phyloP scores from a whole-genome alignment of 2,888 invertebrate genomes.

The Acheta domesticus region DNA sequence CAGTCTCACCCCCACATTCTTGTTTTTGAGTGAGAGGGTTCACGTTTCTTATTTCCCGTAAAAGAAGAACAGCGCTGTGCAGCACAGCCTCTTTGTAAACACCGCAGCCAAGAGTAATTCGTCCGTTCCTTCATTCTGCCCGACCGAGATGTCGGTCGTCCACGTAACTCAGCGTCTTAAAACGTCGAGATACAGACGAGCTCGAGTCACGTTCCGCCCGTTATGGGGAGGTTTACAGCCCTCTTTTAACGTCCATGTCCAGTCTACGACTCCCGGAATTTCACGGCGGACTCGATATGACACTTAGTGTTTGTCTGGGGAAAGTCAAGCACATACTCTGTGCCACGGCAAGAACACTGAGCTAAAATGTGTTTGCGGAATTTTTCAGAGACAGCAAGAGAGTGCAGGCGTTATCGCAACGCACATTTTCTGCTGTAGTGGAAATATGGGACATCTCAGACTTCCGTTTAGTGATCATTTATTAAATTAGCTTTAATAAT shows the following conservation, averaged over 20 bases:
- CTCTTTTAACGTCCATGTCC: not conserved
- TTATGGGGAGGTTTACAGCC: not conserved
- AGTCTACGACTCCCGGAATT: not conserved
- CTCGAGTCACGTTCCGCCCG: not conserved
- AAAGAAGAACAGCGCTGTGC: not conserved
- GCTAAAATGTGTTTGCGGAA: too few relatives aligned
- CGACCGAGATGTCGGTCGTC: not conserved
- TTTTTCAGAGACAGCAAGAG: too few relatives aligned
- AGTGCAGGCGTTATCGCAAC: too few relatives aligned
- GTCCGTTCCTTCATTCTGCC: not conserved
- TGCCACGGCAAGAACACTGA: too few relatives aligned
- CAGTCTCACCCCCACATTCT: not conserved
- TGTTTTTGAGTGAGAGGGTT: too few relatives aligned
- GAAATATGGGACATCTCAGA: too few relatives aligned
- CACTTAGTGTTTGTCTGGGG: too few relatives aligned
- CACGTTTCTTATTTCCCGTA: not conserved
- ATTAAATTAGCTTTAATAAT: too few relatives aligned
- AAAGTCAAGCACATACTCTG: too few relatives aligned
- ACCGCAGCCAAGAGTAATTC: not conserved
- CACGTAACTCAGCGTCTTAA: not conserved
- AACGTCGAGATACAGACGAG: conserved; percentile 8
- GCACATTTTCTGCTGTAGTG: too few relatives aligned
- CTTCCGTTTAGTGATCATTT: too few relatives aligned
- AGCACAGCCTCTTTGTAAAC: too few relatives aligned
- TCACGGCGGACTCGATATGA: not conserved